These are phyloP conservation scores for Oscheius onirici DNA, from an alignment of 2,888 invertebrate genomes.

Conservation along the genomic window DNA sequence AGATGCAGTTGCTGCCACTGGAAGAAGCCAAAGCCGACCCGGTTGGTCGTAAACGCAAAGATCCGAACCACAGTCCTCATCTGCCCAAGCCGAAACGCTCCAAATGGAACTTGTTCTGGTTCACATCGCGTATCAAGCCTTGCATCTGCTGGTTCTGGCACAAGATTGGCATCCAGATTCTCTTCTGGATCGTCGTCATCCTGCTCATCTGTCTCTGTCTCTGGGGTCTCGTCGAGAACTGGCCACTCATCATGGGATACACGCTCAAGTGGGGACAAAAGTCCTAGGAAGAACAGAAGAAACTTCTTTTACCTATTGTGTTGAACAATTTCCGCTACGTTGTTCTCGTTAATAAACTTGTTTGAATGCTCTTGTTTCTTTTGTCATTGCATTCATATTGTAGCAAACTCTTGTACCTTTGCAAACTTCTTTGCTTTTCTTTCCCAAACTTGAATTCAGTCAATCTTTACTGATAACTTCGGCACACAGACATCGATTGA, in stretches of 20 bases:
- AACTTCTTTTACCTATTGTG: too few species aligned
- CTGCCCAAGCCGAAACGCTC: constrained; percentile 63
- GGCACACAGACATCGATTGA: too few species aligned
- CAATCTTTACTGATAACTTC: too few species aligned
- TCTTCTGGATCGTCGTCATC: constrained; percentile 46
- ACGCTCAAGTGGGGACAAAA: not conserved
- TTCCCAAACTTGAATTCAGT: too few species aligned
- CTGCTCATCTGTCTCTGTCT: constrained; percentile 36
- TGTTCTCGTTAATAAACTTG: too few species aligned
- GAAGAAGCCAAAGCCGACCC: constrained; percentile 63
- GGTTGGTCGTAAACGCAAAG: constrained; percentile 65
- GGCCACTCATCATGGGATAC: constrained; percentile 33
- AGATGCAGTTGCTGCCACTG: constrained; percentile 56
- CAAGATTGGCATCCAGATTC: constrained; percentile 40
- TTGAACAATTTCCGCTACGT: too few species aligned
- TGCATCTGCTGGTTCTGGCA: constrained; percentile 45
- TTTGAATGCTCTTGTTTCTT: too few species aligned
- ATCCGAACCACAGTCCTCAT: constrained; percentile 67
- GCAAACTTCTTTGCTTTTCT: too few species aligned
- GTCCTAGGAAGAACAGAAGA: too few species aligned
- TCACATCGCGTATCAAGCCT: constrained; percentile 46
- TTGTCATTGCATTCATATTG: too few species aligned
- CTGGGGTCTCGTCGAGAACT: constrained; percentile 39
- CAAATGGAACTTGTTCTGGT: constrained; percentile 59
- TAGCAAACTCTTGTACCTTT: too few species aligned